Evolutionary conservation across 2,113 vertebrate species (phyloP).

Genomic region (Oreochromis spilurus): DNA sequence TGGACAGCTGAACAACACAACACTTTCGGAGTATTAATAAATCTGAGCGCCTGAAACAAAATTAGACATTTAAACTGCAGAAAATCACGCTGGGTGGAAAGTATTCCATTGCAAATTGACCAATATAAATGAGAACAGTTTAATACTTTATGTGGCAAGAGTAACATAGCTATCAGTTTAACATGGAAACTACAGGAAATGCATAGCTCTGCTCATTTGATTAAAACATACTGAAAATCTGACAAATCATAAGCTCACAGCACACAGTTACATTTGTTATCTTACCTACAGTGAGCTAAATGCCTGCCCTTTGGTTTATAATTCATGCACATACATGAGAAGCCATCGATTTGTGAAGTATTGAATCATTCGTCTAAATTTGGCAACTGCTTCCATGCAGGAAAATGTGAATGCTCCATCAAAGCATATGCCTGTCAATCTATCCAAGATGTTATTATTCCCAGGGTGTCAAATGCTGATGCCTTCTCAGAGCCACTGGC

Average conservation of each 20-base stretch:
- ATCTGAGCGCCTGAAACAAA: too few species aligned
- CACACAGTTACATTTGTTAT: background rate
- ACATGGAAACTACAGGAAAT: too few species aligned
- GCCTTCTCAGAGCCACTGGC: background rate
- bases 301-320: background rate
- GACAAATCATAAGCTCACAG: background rate
- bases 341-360: background rate
- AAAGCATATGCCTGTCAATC: background rate
- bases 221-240: background rate
- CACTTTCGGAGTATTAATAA: background rate
- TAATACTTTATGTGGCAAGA: too few species aligned
- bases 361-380: background rate
- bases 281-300: background rate
- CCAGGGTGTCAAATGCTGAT: background rate
- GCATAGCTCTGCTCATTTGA: too few species aligned
- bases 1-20: background rate
- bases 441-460: background rate
- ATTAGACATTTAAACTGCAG: too few species aligned
- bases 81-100: too few species aligned
- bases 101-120: too few species aligned
- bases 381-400: background rate
- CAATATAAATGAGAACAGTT: too few species aligned
- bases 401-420: background rate
- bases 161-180: too few species aligned
- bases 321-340: background rate